Percentiles rank a stretch among this genome's conserved stretches.
phyloP scores from a whole-genome alignment of 2,113 vertebrate genomes.

The Notarius quadriscutis region DNA sequence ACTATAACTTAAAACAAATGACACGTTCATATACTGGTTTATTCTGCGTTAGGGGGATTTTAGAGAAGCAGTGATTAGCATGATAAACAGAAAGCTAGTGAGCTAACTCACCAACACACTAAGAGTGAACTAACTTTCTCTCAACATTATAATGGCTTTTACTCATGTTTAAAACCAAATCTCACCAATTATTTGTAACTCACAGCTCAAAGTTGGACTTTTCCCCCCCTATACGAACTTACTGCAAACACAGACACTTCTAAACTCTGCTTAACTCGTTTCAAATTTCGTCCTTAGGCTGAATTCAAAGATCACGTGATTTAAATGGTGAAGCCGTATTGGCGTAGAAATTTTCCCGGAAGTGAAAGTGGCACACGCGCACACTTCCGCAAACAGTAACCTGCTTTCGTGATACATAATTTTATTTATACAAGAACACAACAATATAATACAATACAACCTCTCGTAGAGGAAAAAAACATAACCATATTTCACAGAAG shows the following conservation, averaged over 20 bases:
- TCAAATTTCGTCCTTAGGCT: constrained; percentile 68
- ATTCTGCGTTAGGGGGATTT: not conserved
- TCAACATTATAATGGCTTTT: not conserved
- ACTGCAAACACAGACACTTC: not conserved
- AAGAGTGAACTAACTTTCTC: not conserved
- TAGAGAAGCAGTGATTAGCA: not conserved
- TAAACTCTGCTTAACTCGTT: constrained; percentile 51
- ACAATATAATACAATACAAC: too few relatives aligned
- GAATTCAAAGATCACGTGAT: constrained; percentile 60
- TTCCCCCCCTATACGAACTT: not conserved
- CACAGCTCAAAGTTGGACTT: not conserved
- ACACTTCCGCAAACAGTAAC: not conserved
- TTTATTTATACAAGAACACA: too few relatives aligned
- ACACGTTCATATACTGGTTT: not conserved
- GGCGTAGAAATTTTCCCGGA: constrained; percentile 50
- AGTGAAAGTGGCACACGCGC: not conserved
- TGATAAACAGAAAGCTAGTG: not conserved
- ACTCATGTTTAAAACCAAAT: not conserved
- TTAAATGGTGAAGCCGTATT: constrained; percentile 49
- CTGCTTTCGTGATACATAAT: too few relatives aligned
- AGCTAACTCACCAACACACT: not conserved
- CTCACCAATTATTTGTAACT: constrained; percentile 11
- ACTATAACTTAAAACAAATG: not conserved
- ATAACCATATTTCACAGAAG: too few relatives aligned
- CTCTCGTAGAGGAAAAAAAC: too few relatives aligned